A percentile compares a stretch with the other conserved stretches of the same genome.
Conservation (phyloP, 1,140 invertebrate species). For the Gonioctena quinquepunctata region DNA sequence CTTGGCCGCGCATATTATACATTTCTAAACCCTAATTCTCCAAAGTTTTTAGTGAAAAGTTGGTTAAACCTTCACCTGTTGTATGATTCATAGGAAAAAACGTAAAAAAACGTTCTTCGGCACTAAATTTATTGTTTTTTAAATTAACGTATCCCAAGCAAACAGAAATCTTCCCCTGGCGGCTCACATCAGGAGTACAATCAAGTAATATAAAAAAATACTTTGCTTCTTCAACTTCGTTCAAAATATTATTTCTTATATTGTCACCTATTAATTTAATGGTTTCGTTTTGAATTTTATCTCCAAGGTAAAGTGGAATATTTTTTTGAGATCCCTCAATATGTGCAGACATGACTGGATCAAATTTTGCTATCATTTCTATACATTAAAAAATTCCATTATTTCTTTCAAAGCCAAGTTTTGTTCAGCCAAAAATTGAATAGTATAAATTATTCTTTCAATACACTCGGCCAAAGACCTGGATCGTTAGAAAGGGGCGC, state of each 20-base stretch:
- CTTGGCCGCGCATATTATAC: no score
- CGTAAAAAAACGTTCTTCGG: constrained; percentile 28
- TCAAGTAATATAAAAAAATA: constrained; percentile 32
- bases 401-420: constrained; percentile 38
- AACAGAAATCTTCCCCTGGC: constrained; percentile 29
- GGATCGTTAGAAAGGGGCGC: constrained; percentile 1
- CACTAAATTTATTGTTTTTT: constrained; percentile 12
- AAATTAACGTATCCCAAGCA: constrained; percentile 21
- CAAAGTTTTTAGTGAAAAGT: no score
- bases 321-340: constrained; percentile 14
- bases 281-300: constrained; percentile 42
- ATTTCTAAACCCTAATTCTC: no score
- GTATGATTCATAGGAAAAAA: constrained; percentile 23
- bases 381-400: constrained; percentile 45
- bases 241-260: constrained; percentile 19
- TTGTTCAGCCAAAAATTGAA: constrained; percentile 36
- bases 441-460: constrained; percentile 33
- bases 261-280: constrained; percentile 23
- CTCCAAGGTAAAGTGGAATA: constrained; percentile 31
- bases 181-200: constrained; percentile 31
- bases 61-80: no score
- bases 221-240: constrained; percentile 18
- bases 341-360: constrained; percentile 38
- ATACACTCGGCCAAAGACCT: neutral
- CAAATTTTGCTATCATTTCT: constrained; percentile 42